Percentiles rank a stretch among this genome's conserved stretches.
Evolutionary conservation across 2,888 invertebrate genomes (phyloP).

Genomic region (Phragmatobia fuliginosa): DNA sequence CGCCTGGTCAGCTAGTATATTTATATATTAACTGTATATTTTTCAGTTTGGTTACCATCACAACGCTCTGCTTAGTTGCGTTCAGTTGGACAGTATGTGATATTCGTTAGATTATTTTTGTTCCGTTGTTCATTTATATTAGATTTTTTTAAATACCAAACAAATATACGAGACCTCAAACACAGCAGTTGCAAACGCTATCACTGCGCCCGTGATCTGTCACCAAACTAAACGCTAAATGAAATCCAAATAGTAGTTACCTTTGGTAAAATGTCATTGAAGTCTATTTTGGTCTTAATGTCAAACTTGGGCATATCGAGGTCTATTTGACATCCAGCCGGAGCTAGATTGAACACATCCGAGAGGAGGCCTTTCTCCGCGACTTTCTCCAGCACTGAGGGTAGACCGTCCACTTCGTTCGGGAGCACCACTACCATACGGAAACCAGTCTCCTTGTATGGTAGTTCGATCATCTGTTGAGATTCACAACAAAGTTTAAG

Average conservation of each 20-base stretch:
- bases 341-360: conserved; percentile 57
- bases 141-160: no score
- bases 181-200: no score
- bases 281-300: conserved; percentile 57
- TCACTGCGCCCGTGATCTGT: no score
- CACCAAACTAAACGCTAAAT: no score
- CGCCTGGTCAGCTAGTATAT: no score
- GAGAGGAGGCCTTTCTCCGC: conserved; percentile 57
- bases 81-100: no score
- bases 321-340: conserved; percentile 50
- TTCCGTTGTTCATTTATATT: no score
- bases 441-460: conserved; percentile 66
- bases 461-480: conserved; percentile 66
- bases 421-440: conserved; percentile 70
- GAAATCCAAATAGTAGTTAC: conserved; percentile 41
- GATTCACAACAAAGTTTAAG: neutral
- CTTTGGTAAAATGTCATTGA: conserved; percentile 63
- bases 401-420: conserved; percentile 62
- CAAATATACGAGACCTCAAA: no score
- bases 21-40: no score
- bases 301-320: conserved; percentile 69
- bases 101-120: no score
- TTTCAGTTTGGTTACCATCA: no score
- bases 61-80: no score
- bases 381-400: conserved; percentile 60